Base-by-base conservation (phyloP, 2,888 invertebrate species). In the Cheilosia scutellata region DNA sequence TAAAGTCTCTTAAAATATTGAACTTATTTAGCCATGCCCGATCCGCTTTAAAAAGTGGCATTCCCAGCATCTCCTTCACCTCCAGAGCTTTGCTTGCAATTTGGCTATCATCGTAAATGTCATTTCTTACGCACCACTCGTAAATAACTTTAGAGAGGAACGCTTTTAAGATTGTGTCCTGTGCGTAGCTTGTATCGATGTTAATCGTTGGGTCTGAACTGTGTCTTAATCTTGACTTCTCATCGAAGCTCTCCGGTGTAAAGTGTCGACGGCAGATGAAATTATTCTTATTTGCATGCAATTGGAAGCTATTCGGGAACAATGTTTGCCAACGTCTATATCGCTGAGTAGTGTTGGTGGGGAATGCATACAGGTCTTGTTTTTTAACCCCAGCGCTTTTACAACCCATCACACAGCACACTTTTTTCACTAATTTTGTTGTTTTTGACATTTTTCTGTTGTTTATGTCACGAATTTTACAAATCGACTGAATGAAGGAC, bases 221-320 rank as follows among this genome's bases (percentile, higher is more conserved):
- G 44, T 31, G 44, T 9, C 55, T 47, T 2, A 84, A 13, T 2
- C 33, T 51, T 0, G 29, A 27, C 2, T 27, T 49, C 0, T 5
- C 5, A 29, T 80, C 80, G 16, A 84, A 70, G 27, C 57, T 62
- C 4, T 84, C 75, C 0, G 53, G 11, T 13, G 84, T 65, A 13
- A 84, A 84, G 33, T 84, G 84, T 0, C 75, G 80, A n/a, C 65
- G 51, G 40, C 84, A 84, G 25, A 84, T 84, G 65, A 40, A 84
- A 37, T 65, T 84, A 0, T 44, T 20, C 9, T 6, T 37, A 0
- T 40, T 5, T 0, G 27, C 5, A 4, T 53, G n/a, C 16, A 60
- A n/a, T 5, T n/a, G 1, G 11, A 84, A 84, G 47, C 70, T 53
- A 4, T 75, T 37, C 1, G 84, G 84, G 31, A 60, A 84, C 37